Percentiles rank a stretch among this genome's conserved stretches.
phyloP scores from a whole-genome alignment of 2,888 invertebrate genomes.

The Epirrhoe alternata region DNA sequence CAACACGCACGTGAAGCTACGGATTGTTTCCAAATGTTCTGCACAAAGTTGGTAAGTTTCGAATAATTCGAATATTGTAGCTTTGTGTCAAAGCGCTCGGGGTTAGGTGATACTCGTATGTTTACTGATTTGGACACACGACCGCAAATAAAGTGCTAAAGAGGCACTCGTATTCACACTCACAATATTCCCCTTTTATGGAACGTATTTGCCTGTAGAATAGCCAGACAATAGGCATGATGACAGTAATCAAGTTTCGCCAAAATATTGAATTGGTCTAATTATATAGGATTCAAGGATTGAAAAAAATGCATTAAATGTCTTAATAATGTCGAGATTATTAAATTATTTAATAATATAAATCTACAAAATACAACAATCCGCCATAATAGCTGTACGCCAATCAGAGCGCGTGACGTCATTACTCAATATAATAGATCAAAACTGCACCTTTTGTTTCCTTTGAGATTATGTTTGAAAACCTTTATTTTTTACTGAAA shows the following conservation, averaged over 20 bases:
- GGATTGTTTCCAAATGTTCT: neutral
- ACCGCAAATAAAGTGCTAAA: constrained; percentile 19
- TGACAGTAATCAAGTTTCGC: too few relatives aligned
- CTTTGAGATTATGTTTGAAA: too few relatives aligned
- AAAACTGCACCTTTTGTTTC: too few relatives aligned
- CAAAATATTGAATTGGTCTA: neutral
- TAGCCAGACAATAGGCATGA: neutral
- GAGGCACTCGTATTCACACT: constrained; percentile 1
- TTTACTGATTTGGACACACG: constrained; percentile 10
- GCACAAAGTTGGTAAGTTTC: neutral
- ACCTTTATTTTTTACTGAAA: too few relatives aligned
- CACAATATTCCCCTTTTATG: neutral
- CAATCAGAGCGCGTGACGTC: too few relatives aligned
- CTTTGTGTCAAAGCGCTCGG: constrained; percentile 17
- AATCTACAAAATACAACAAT: too few relatives aligned
- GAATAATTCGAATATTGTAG: constrained; percentile 7
- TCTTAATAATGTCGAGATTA: too few relatives aligned
- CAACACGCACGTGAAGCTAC: neutral
- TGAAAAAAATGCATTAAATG: too few relatives aligned
- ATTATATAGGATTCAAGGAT: too few relatives aligned
- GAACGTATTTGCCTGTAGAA: neutral
- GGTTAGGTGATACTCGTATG: constrained; percentile 12
- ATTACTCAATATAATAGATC: too few relatives aligned
- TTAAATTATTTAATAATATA: too few relatives aligned
- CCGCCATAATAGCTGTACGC: too few relatives aligned